These are phyloP conservation scores for Drosophila kepulauana DNA, from an alignment of 1,140 invertebrate genomes.

Conservation along the genomic window DNA sequence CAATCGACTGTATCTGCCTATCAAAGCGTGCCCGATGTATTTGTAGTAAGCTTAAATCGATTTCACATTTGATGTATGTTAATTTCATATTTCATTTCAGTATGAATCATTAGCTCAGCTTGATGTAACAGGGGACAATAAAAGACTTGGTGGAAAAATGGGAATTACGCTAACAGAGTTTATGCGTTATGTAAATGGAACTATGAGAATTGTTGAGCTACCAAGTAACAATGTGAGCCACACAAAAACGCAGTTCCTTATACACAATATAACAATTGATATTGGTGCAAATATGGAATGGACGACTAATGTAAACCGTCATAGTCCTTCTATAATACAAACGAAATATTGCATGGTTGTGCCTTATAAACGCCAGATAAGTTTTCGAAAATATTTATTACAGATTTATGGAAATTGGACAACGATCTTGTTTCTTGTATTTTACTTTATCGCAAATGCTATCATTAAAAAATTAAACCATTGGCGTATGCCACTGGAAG, in stretches of 20 bases:
- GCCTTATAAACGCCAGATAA: not conserved
- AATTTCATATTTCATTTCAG: not conserved
- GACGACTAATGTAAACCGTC: not conserved
- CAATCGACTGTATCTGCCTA: not conserved
- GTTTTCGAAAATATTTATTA: no score
- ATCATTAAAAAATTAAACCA: no score
- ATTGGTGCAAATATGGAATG: slow-evolving; percentile 6
- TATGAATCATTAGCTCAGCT: not conserved
- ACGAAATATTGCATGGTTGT: slow-evolving; percentile 18
- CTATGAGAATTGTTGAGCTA: not conserved
- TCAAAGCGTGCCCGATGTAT: not conserved
- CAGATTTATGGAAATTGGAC: no score
- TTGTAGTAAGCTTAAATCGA: slow-evolving; percentile 16
- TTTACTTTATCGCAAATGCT: no score
- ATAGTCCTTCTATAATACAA: not conserved
- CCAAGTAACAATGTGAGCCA: no score
- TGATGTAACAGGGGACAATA: not conserved
- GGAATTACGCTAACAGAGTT: not conserved
- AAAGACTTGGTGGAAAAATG: slow-evolving; percentile 7
- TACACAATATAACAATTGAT: not conserved
- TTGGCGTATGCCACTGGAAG: no score
- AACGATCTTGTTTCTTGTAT: no score
- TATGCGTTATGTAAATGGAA: not conserved
- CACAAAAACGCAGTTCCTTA: no score
- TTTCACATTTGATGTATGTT: no score